These are phyloP conservation scores for Microtus oregoni DNA, from an alignment of 2,113 vertebrate species.

Conservation along the genomic window DNA sequence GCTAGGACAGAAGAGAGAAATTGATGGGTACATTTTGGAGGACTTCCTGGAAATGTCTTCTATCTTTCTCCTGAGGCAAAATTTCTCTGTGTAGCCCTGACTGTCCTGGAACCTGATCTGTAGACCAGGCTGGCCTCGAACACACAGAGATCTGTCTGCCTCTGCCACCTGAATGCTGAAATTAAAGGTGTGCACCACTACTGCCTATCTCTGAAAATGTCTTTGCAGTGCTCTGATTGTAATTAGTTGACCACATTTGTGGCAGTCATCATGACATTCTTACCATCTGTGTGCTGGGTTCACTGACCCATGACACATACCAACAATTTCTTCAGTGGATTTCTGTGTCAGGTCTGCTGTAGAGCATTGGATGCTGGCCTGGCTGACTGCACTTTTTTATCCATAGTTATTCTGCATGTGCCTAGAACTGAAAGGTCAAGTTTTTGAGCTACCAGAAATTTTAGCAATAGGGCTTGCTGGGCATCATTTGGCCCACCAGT, in stretches of 20 bases:
- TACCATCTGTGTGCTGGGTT: not conserved
- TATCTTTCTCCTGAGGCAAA: not conserved
- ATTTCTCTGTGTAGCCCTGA: not conserved
- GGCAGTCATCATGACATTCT: not conserved
- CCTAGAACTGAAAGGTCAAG: not conserved
- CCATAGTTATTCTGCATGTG: not conserved
- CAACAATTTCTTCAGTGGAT: constrained; percentile 5
- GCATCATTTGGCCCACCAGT: constrained; percentile 6
- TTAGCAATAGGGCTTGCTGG: not conserved
- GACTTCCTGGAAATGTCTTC: constrained; percentile 38
- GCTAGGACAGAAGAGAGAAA: not conserved
- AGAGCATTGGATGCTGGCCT: not conserved
- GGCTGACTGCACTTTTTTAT: not conserved
- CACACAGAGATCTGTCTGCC: not conserved
- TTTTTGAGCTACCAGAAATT: not conserved
- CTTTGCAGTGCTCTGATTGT: not conserved
- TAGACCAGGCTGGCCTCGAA: not conserved
- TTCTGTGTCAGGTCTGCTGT: not conserved
- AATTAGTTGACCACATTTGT: constrained; percentile 39
- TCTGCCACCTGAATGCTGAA: not conserved
- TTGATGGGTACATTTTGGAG: not conserved
- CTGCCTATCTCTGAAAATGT: not conserved
- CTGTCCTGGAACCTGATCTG: not conserved
- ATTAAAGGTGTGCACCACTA: not conserved
- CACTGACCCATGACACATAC: not conserved